Evolutionary conservation across 2,797 vertebrate species (phyloP).

Genomic region (Molossus molossus): DNA sequence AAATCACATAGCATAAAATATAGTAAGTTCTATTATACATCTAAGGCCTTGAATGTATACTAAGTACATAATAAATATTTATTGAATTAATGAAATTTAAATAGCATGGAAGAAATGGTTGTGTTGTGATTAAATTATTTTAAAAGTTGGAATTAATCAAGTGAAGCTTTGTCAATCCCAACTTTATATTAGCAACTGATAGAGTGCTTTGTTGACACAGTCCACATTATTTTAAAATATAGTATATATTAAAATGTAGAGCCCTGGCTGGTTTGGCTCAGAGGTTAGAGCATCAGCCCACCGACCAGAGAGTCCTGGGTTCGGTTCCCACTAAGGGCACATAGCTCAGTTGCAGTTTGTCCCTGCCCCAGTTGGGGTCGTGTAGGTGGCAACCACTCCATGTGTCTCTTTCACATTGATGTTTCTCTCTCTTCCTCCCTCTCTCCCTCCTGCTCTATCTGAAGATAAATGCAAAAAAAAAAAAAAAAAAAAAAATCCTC

Average conservation of each 20-base stretch:
- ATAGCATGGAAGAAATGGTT: background rate
- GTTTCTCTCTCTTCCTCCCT: too few relatives aligned
- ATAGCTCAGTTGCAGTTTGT: too few relatives aligned
- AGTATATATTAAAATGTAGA: background rate
- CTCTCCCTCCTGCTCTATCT: too few relatives aligned
- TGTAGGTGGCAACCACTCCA: too few relatives aligned
- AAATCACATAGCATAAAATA: background rate
- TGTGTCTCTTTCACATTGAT: too few relatives aligned
- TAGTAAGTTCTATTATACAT: background rate
- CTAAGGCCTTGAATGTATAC: background rate
- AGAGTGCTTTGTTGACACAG: background rate
- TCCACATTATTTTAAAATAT: background rate
- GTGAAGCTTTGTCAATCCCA: background rate
- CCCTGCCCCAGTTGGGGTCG: too few relatives aligned
- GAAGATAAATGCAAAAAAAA: too few relatives aligned
- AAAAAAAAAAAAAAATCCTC: too few relatives aligned
- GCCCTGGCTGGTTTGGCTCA: too few relatives aligned
- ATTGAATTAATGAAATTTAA: slow-evolving; percentile 2
- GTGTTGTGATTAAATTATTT: background rate
- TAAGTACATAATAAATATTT: slow-evolving; percentile 1
- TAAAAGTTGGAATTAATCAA: background rate
- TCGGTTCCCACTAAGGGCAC: too few relatives aligned
- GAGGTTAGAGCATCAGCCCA: too few relatives aligned
- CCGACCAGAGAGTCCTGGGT: too few relatives aligned
- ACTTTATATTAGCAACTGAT: background rate